phyloP scores from a whole-genome alignment of 2,797 vertebrate genomes.

The Phoxinus dragarum region DNA sequence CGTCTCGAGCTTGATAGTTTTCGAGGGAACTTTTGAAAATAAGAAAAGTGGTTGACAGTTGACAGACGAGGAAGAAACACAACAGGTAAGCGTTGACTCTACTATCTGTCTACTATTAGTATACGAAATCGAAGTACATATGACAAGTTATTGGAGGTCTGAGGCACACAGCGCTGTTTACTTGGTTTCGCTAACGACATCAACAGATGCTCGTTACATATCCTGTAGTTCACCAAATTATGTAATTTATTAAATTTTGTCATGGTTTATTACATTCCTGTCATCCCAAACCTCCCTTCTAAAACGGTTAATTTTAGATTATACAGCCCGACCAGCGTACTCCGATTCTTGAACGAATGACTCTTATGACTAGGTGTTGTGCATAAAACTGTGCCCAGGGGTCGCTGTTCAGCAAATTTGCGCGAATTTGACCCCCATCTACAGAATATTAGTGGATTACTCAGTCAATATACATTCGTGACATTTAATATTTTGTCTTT shows the following conservation, averaged over 20 bases:
- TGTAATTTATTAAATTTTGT: neutral
- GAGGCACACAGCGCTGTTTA: neutral
- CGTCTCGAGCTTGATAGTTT: neutral
- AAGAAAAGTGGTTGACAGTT: neutral
- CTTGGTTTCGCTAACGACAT: neutral
- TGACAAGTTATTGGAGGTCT: neutral
- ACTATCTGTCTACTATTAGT: neutral
- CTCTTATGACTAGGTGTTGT: neutral
- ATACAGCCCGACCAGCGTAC: no score
- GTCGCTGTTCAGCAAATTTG: no score
- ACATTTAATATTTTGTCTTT: no score
- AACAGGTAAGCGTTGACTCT: neutral
- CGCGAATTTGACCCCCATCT: no score
- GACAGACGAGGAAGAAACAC: neutral
- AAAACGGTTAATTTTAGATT: neutral
- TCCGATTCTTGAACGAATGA: neutral
- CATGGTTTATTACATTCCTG: neutral
- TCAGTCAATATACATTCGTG: no score
- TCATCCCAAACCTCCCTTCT: neutral
- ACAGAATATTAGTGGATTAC: no score
- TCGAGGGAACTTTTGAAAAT: conserved; percentile 32
- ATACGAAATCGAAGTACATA: neutral
- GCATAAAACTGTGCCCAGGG: no score
- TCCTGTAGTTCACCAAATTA: neutral
- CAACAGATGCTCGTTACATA: neutral